Percentiles rank a stretch among this genome's conserved stretches.
Conservation (phyloP, 2,888 invertebrate genomes). For the Leptothorax acervorum region DNA sequence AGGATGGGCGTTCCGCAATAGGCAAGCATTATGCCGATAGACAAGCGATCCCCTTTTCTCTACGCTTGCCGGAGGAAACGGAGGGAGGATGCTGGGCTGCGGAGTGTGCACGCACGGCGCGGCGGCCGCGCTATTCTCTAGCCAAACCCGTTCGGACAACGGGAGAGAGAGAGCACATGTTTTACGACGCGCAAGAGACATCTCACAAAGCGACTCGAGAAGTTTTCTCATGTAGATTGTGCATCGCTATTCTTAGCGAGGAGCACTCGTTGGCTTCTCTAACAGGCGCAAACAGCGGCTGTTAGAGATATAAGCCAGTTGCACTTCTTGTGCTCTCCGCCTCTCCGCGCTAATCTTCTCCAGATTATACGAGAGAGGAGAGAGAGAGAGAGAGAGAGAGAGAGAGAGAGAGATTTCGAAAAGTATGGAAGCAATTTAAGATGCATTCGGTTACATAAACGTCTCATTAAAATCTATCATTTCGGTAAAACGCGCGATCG, state of each 20-base stretch:
- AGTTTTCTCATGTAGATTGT: slow-evolving; percentile 56
- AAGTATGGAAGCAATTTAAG: slow-evolving; percentile 26
- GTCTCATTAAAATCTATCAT: slow-evolving; percentile 39
- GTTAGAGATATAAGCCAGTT: slow-evolving; percentile 48
- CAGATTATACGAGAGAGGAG: slow-evolving; percentile 28
- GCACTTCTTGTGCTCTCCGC: slow-evolving; percentile 24
- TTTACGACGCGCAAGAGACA: slow-evolving; percentile 48
- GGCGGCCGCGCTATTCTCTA: slow-evolving; percentile 12
- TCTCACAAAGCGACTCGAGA: slow-evolving; percentile 43
- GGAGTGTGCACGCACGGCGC: not conserved
- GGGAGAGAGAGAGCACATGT: not conserved
- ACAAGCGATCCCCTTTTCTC: slow-evolving; percentile 31
- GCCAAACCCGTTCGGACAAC: slow-evolving; percentile 42
- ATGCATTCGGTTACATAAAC: slow-evolving; percentile 37
- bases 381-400: not conserved
- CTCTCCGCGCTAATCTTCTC: slow-evolving; percentile 32
- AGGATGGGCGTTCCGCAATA: slow-evolving; percentile 31
- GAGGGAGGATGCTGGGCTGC: not conserved
- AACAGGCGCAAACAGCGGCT: slow-evolving; percentile 43
- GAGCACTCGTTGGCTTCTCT: slow-evolving; percentile 38
- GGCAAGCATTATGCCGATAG: slow-evolving; percentile 43
- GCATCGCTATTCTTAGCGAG: slow-evolving; percentile 52
- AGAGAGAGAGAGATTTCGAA: not conserved
- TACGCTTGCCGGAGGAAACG: slow-evolving; percentile 16
- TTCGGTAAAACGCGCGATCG: slow-evolving; percentile 17